Conservation (phyloP, 2,797 vertebrate genomes). For the Emys orbicularis region DNA sequence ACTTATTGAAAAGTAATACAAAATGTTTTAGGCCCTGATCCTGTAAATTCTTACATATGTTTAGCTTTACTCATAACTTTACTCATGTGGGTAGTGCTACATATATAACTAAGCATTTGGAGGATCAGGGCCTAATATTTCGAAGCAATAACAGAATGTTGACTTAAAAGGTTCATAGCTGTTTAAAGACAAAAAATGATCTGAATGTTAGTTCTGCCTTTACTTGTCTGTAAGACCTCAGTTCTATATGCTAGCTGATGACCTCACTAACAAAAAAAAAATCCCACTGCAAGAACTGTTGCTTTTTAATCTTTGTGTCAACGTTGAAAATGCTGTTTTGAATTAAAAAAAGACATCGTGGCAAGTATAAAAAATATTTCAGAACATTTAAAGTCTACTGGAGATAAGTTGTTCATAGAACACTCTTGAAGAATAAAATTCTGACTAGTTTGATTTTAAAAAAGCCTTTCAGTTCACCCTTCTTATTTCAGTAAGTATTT, state of each 20-base stretch:
- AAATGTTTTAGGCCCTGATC: not conserved
- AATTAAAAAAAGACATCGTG: not conserved
- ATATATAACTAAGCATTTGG: not conserved
- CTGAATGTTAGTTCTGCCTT: not conserved
- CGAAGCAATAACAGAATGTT: constrained; percentile 8
- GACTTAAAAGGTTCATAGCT: not conserved
- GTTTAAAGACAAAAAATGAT: not conserved
- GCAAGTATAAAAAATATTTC: not conserved
- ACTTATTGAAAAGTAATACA: constrained; percentile 4
- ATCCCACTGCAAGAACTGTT: no score
- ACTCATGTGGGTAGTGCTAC: not conserved
- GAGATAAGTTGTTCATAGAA: no score
- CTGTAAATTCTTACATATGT: not conserved
- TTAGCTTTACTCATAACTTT: not conserved
- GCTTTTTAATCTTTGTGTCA: not conserved
- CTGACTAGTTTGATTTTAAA: constrained; percentile 10
- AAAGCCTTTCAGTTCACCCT: constrained; percentile 68
- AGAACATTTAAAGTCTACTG: not conserved
- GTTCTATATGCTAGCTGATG: not conserved
- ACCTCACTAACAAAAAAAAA: not conserved
- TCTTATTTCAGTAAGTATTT: constrained; percentile 14
- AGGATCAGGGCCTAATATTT: constrained; percentile 26
- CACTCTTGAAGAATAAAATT: not conserved
- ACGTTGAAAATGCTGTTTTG: not conserved
- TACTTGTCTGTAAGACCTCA: not conserved